Evolutionary conservation across 2,113 vertebrate genomes (phyloP).

Genomic region (Athene noctua): DNA sequence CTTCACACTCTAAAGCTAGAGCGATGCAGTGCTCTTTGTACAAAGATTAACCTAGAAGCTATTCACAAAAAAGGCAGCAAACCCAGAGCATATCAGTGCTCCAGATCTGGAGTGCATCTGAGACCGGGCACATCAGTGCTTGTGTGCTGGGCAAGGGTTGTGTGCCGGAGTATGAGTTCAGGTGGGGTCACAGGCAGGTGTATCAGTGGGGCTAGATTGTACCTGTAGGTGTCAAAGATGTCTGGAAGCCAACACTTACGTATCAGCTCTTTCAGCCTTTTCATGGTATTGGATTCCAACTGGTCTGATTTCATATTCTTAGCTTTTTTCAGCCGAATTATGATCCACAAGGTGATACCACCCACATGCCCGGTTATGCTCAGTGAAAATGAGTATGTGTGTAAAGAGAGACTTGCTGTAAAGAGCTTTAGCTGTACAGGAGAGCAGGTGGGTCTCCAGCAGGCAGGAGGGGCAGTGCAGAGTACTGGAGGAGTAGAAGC

Average conservation of each 20-base stretch:
- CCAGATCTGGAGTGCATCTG: not conserved
- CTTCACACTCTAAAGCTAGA: not conserved
- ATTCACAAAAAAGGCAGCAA: not conserved
- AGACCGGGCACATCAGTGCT: not conserved
- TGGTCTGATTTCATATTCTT: not conserved
- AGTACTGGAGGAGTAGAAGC: not conserved
- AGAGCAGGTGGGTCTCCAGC: not conserved
- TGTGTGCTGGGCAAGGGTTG: rapidly evolving
- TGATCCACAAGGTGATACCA: not conserved
- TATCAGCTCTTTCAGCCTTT: not conserved
- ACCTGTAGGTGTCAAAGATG: not conserved
- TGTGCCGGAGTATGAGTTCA: not conserved
- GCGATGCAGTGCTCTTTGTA: not conserved
- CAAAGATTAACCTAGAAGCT: not conserved
- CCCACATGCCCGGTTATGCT: not conserved
- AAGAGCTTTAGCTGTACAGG: not conserved
- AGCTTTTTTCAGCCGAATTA: not conserved
- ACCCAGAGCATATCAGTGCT: not conserved
- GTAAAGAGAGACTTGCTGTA: not conserved
- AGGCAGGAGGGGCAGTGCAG: not conserved
- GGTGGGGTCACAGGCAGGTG: not conserved
- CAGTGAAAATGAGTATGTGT: not conserved
- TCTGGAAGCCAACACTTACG: not conserved
- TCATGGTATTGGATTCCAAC: not conserved
- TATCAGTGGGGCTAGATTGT: not conserved